A percentile compares a stretch with the other conserved stretches of the same genome.
These are phyloP conservation scores for Sinocyclocheilus grahami DNA, from an alignment of 2,113 vertebrate species.

Conservation along the genomic window DNA sequence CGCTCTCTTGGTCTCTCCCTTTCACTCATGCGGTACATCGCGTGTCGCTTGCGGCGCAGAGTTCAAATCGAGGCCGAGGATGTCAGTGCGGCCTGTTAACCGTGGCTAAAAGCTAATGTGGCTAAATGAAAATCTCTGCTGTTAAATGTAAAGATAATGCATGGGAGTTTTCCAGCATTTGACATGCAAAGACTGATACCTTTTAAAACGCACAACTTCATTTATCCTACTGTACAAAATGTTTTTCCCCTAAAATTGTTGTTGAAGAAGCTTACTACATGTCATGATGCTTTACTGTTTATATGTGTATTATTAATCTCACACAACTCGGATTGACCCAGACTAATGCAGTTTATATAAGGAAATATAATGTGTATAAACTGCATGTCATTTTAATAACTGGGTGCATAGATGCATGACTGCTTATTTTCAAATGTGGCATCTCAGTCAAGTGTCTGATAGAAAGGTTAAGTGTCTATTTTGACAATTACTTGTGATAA, in stretches of 20 bases:
- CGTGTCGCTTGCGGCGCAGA: background rate
- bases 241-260: background rate
- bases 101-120: background rate
- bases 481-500: background rate
- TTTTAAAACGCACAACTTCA: background rate
- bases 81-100: conserved; percentile 59
- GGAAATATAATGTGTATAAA: no score
- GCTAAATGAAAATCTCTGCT: background rate
- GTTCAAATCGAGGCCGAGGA: conserved; percentile 58
- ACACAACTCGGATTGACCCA: background rate
- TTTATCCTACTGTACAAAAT: background rate
- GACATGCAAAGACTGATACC: background rate
- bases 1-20: background rate
- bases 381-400: background rate
- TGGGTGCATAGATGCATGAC: background rate
- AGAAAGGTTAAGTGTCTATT: background rate
- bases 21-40: background rate
- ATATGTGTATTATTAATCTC: background rate
- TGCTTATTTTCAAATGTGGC: background rate
- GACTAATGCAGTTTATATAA: no score
- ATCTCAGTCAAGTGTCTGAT: background rate
- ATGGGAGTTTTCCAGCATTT: no score
- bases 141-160: background rate
- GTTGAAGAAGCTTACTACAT: background rate
- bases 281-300: background rate